Evolutionary conservation across 2,888 invertebrate genomes (phyloP), one percentile per base, ranked within the genome.

Genomic region (Synanthedon andrenaeformis): DNA sequence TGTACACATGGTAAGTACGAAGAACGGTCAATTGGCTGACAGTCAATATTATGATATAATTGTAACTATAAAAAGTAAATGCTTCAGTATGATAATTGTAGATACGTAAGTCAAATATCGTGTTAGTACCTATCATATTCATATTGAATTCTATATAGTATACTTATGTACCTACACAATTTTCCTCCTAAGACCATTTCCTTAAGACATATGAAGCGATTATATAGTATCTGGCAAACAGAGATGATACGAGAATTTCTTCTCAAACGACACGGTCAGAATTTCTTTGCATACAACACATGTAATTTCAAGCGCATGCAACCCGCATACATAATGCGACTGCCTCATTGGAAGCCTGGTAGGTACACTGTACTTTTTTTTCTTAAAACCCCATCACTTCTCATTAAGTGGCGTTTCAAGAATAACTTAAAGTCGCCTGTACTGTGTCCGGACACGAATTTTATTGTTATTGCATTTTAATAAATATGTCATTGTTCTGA

Each of bases 391-490:
- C 81, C 87, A 87, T 87, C 86, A 86, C 77, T 87, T 87, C 87
- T 87, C 86, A 87, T 87, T 87, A 87, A 87, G 76, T 81, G 79
- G 80, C 84, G 86, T 85, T 85, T 81, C 77, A 73, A 85, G 87
- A 87, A 87, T 87, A 87, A 83, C 70, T 87, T 87, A 81, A 74
- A 85, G 85, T 87, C 70, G 59, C 72, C 84, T 86, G 86, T 28
- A 28, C 28, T 8, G 6, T 85, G 85, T 85, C 82, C 83, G 85
- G 84, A 82, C 85, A 86, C 76, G 79, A 82, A 80, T 85, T 86
- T 85, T 86, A 86, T 87, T 85, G 84, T 85, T 87, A 87, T 85
- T 80, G 83, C 86, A 82, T 87, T 86, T 84, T 85, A 87, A 87
- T 85, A 80, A 79, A 82, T 78, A 67, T 74, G 19, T 19, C 49